phyloP scores from a whole-genome alignment of 2,888 invertebrate genomes.

The Branchipolynoe longqiensis region DNA sequence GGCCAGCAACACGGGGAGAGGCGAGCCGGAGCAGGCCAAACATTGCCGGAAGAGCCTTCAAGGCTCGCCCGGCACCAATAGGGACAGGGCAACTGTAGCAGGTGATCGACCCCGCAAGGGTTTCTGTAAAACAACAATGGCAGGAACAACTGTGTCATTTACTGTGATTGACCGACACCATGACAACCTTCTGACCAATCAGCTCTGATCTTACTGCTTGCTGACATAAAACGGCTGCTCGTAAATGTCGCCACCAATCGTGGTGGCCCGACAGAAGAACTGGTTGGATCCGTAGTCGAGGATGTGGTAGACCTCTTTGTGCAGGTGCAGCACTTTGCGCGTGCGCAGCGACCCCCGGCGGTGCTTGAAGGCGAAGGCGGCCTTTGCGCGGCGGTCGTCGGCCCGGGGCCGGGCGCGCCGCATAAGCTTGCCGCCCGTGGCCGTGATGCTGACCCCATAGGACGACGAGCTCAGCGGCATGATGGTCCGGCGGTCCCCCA shows the following conservation, averaged over 20 bases:
- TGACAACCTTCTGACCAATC: background rate
- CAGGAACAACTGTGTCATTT: background rate
- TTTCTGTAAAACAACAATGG: background rate
- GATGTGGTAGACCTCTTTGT: slow-evolving; percentile 34
- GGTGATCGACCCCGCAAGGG: background rate
- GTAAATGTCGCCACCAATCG: background rate
- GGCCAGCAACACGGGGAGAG: too few species aligned
- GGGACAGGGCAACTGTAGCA: too few species aligned
- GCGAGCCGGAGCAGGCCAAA: too few species aligned
- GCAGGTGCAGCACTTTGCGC: slow-evolving; percentile 28
- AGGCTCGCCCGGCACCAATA: too few species aligned
- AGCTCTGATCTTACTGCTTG: background rate
- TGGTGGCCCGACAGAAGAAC: slow-evolving; percentile 47
- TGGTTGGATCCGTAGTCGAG: slow-evolving; percentile 23
- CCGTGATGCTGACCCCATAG: slow-evolving; percentile 28
- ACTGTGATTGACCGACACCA: background rate
- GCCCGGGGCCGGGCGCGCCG: background rate
- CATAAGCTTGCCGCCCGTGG: background rate
- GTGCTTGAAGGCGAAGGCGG: slow-evolving; percentile 6
- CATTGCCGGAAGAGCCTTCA: too few species aligned
- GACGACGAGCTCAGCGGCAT: slow-evolving; percentile 47
- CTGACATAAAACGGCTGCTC: slow-evolving; percentile 19
- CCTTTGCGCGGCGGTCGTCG: slow-evolving; percentile 11
- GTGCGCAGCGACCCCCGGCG: background rate
- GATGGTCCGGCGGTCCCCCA: background rate